phyloP scores from a whole-genome alignment of 92 coral and sea anemone species.

The Paramuricea clavata region DNA sequence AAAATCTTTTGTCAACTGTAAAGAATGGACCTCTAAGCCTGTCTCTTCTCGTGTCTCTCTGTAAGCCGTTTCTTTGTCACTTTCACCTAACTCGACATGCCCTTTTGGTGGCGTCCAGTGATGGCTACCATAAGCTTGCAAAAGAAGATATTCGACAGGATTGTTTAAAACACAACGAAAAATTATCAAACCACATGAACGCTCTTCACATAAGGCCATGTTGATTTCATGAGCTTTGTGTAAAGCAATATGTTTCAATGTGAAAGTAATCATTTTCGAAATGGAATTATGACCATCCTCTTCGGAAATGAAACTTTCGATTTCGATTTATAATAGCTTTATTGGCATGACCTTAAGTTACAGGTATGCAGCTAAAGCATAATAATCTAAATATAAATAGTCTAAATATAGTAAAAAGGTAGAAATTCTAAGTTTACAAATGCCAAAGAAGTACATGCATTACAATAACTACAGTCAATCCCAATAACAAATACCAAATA shows the following conservation, averaged over 20 bases:
- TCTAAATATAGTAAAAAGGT: too few species aligned
- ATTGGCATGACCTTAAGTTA: too few species aligned
- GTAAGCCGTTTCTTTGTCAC: conserved; percentile 84
- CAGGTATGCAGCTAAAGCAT: too few species aligned
- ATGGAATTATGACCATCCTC: too few species aligned
- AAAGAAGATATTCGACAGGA: conserved; percentile 33
- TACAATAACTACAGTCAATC: too few species aligned
- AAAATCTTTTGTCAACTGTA: conserved; percentile 71
- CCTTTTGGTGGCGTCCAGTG: conserved; percentile 99
- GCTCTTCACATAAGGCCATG: conserved; percentile 80
- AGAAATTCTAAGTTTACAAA: too few species aligned
- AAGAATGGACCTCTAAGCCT: conserved; percentile 65
- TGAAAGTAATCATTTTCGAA: too few species aligned
- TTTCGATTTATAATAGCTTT: too few species aligned
- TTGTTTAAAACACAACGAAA: conserved; percentile 72
- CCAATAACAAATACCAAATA: too few species aligned
- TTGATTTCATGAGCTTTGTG: conserved; percentile 40
- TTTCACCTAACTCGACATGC: conserved; percentile 89
- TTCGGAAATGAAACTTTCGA: background rate
- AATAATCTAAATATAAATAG: too few species aligned
- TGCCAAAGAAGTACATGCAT: too few species aligned
- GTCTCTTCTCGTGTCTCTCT: conserved; percentile 96
- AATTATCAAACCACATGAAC: conserved; percentile 89
- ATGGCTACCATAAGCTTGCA: conserved; percentile 44
- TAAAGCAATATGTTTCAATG: too few species aligned